phyloP scores from a whole-genome alignment of 1,140 invertebrate genomes.

The Conus ventricosus region DNA sequence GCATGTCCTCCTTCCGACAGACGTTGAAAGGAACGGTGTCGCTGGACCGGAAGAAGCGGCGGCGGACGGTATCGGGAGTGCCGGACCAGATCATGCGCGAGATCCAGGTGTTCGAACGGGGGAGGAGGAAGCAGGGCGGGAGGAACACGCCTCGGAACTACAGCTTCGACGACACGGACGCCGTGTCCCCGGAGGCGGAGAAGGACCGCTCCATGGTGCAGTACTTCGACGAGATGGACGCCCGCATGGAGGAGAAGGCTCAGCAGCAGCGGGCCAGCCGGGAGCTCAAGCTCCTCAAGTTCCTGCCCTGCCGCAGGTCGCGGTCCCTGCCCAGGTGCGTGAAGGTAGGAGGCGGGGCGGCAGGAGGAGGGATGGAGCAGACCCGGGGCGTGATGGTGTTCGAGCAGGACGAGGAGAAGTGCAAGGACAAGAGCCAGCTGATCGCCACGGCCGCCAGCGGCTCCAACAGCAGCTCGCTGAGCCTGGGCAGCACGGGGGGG shows the following conservation, averaged over 20 bases:
- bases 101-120: constrained; percentile 65
- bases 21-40: constrained; percentile 50
- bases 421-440: constrained; percentile 4
- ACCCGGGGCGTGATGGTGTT: constrained; percentile 22
- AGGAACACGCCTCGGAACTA: constrained; percentile 55
- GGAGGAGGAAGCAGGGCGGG: constrained; percentile 37
- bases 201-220: constrained; percentile 64
- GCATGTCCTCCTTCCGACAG: constrained; percentile 65
- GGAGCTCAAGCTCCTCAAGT: constrained; percentile 61
- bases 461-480: constrained; percentile 43
- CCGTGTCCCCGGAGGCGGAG: constrained; percentile 40
- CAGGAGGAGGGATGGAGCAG: background rate
- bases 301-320: constrained; percentile 65
- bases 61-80: constrained; percentile 65
- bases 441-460: constrained; percentile 4
- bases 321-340: constrained; percentile 66
- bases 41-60: constrained; percentile 49
- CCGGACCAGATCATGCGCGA: constrained; percentile 66
- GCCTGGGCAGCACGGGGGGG: constrained; percentile 52
- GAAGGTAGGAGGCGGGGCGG: constrained; percentile 38
- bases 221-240: constrained; percentile 67
- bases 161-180: constrained; percentile 66
- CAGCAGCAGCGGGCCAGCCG: constrained; percentile 57
- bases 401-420: constrained; percentile 15
- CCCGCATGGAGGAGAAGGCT: constrained; percentile 62